Evolutionary conservation across 2,888 invertebrate species (phyloP).

Genomic region (Junonia oenone): DNA sequence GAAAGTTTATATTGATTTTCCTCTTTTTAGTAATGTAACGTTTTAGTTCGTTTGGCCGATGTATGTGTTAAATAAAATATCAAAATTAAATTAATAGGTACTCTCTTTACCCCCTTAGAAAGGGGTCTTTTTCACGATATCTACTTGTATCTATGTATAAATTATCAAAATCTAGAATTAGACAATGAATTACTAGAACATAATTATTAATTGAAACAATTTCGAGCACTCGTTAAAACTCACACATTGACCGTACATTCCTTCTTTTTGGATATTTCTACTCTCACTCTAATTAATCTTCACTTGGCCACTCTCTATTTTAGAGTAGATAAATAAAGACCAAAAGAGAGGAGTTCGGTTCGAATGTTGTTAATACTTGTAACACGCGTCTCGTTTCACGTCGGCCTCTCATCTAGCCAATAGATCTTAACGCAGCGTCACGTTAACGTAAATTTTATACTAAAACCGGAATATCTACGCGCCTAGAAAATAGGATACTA

Average conservation of each 20-base stretch:
- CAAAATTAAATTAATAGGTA: slow-evolving; percentile 16
- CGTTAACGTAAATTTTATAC: slow-evolving; percentile 29
- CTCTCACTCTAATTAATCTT: slow-evolving; percentile 63
- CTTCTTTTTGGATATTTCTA: slow-evolving; percentile 67
- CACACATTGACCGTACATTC: slow-evolving; percentile 75
- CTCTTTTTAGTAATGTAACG: neutral
- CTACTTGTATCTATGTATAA: slow-evolving; percentile 63
- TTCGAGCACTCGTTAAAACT: slow-evolving; percentile 78
- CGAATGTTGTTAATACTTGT: slow-evolving; percentile 44
- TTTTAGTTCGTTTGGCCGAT: neutral
- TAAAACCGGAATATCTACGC: slow-evolving; percentile 24
- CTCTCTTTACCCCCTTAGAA: slow-evolving; percentile 22
- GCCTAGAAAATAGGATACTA: slow-evolving; percentile 26
- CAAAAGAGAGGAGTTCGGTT: slow-evolving; percentile 64
- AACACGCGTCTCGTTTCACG: slow-evolving; percentile 25
- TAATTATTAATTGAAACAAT: slow-evolving; percentile 74
- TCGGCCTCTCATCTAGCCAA: slow-evolving; percentile 21
- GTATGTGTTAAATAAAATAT: slow-evolving; percentile 11
- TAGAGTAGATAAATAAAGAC: slow-evolving; percentile 71
- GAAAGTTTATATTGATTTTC: neutral
- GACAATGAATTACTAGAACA: slow-evolving; percentile 75
- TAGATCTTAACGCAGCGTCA: slow-evolving; percentile 19
- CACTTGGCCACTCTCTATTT: slow-evolving; percentile 62
- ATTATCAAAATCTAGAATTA: slow-evolving; percentile 71
- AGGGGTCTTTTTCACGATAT: slow-evolving; percentile 41